Base-by-base conservation (phyloP, 2,888 invertebrate genomes). In the Trachelus troglodyta region DNA sequence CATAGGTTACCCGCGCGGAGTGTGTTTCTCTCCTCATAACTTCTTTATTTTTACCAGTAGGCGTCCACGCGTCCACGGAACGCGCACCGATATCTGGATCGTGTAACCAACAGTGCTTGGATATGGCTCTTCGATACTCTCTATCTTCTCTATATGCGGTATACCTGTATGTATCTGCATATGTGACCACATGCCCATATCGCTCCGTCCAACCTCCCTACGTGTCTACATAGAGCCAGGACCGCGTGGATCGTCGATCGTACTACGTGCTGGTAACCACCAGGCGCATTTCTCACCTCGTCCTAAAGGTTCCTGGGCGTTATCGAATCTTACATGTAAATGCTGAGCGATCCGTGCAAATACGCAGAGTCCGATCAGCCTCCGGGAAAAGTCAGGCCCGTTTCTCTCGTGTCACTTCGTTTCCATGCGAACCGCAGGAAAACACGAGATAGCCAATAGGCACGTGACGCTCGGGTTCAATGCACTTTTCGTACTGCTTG, bases 321-420 rank as follows among this genome's bases (percentile, higher is more conserved):
- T 86, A 87, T 88, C 85, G 86, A 86, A 85, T 88, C 81, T 85
- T 80, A 79, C 80, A 81, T 82, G 83, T 81, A 83, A 85, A 86
- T 85, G 82, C 81, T 80, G 81, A 79, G 79, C 71, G 71, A 31
- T 31, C 71, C 71, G 71, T 34, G 71, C 71, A 31, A 56, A 56
- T 56, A 56, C 23, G 56, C 56, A 56, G 23, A 56, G 15, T 56
- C 56, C 56, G 56, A 56, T 56, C 56, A 9, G 56, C 56, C 56
- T 56, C 23, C 56, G 56, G 56, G 56, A 56, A 34, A 71, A 71
- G 71, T 33, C 34, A 34, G 9, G 34, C 71, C 31, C 71, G 71
- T 34, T 31, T 71, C 31, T 34, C 33, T 23, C 12, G 31, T 71
- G 71, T 71, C 12, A 34, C 12, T 71, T 33, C 71, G 71, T 30